Percentiles rank a stretch among this genome's conserved stretches.
These are phyloP conservation scores for Myotis lucifugus DNA, from an alignment of 2,113 vertebrate genomes.

Conservation along the genomic window DNA sequence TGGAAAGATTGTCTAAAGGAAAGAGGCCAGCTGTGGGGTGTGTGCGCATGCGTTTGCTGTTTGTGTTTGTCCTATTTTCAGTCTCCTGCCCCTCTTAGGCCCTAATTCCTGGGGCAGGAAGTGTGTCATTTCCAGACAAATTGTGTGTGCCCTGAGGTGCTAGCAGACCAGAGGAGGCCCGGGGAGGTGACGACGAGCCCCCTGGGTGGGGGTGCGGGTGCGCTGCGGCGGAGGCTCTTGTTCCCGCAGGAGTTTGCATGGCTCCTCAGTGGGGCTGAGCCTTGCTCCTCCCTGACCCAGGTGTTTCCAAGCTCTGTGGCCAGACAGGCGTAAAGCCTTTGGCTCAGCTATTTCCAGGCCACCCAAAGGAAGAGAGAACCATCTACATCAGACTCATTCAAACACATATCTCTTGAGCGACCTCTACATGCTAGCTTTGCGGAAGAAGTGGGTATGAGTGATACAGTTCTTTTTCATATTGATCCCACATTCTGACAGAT, in stretches of 20 bases:
- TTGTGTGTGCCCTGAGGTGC: no score
- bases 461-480: background rate
- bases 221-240: rapidly evolving
- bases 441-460: background rate
- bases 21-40: background rate
- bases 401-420: no score
- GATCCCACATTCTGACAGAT: background rate
- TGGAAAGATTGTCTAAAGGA: background rate
- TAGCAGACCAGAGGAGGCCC: background rate
- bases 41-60: background rate
- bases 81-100: background rate
- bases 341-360: background rate
- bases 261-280: background rate
- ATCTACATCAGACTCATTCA: background rate
- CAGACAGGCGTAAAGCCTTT: background rate
- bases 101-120: background rate
- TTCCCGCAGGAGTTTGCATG: background rate
- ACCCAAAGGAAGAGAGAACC: background rate
- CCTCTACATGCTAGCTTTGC: background rate
- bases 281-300: rapidly evolving
- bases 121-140: background rate
- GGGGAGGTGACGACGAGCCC: rapidly evolving
- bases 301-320: background rate
- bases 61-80: background rate
- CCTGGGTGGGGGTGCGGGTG: rapidly evolving